Base-by-base conservation (phyloP, 2,797 vertebrate species). In the Sebastes matsubarae region DNA sequence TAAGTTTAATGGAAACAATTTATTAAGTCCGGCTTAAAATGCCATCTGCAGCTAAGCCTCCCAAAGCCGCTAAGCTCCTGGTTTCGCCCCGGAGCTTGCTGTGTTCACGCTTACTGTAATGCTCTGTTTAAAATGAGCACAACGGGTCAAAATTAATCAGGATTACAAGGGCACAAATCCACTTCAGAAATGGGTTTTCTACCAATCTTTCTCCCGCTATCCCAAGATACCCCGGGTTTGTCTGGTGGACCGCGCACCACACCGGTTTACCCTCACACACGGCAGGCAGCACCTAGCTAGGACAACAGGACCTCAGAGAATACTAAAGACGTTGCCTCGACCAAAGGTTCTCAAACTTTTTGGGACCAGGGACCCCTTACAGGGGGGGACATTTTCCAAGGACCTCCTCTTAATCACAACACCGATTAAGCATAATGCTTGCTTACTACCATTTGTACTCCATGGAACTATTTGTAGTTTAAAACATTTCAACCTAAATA, bases 1-100 rank as follows among this genome's bases (percentile, higher is more conserved):
- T 96, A 96, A 96, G 94, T 96, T 96, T 96, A 96, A 96, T 96
- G 95, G 96, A 96, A 96, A 96, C 96, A 96, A 96, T 96, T 96
- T 96, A 96, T 96, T 97, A 96, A 96, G 95, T 96, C 95, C 91
- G 92, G 95, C 95, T 96, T 97, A 96, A 96, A 96, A 96, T 96
- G 95, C 95, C 96, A 96, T 96, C 95, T 97, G 96, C 95, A 95
- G 95, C 93, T 96, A 96, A 96, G 95, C 96, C 94, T 92, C 93
- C 86, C 94, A 96, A 96, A 97, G 95, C 95, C 92, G 93, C 94
- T 96, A 96, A 97, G 95, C 96, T 95, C 93, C 93, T 87, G 94
- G 93, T 95, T 94, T 96, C 91, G 94, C 94, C 95, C 93, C 72
- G 80, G 90, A 95, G 95, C 94, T 95, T 84, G 91, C 93, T 92